Percentiles rank a stretch among this genome's conserved stretches.
Conservation (phyloP, 2,797 vertebrate species). For the Poecilia velifera region DNA sequence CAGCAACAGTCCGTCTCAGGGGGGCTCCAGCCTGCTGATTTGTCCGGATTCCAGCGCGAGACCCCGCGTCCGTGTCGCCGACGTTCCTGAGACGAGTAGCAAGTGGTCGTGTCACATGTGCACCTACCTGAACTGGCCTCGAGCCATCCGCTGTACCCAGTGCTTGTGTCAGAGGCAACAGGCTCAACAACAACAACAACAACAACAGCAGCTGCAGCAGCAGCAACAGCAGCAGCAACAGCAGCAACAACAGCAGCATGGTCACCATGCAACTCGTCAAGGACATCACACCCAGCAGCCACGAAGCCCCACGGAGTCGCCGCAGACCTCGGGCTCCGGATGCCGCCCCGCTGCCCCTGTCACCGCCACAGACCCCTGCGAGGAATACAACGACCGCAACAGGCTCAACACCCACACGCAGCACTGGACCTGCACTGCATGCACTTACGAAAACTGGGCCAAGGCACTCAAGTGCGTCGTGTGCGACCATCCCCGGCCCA, state of each 20-base stretch:
- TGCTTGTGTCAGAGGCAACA: slow-evolving; percentile 93
- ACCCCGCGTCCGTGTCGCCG: slow-evolving; percentile 90
- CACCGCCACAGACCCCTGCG: slow-evolving; percentile 89
- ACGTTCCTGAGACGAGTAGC: slow-evolving; percentile 88
- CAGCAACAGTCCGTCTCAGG: slow-evolving; percentile 80
- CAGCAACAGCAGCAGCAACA: background rate
- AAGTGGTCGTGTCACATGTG: slow-evolving; percentile 99
- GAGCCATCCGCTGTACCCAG: slow-evolving; percentile 98
- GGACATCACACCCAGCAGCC: slow-evolving; percentile 74
- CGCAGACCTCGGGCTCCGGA: slow-evolving; percentile 94
- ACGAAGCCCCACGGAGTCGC: slow-evolving; percentile 93
- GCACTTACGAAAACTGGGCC: slow-evolving; percentile 97
- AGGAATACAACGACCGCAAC: slow-evolving; percentile 99
- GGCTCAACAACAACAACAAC: slow-evolving; percentile 67
- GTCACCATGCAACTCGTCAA: slow-evolving; percentile 66
- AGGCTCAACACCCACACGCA: slow-evolving; percentile 91
- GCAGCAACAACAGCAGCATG: slow-evolving; percentile 17
- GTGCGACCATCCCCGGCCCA: slow-evolving; percentile 94
- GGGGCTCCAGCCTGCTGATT: slow-evolving; percentile 93
- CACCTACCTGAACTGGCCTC: slow-evolving; percentile 99
- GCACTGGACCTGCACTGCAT: slow-evolving; percentile 95
- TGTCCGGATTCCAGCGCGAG: slow-evolving; percentile 98
- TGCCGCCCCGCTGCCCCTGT: slow-evolving; percentile 81
- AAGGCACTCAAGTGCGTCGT: slow-evolving; percentile 95
- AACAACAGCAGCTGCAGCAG: background rate